These are phyloP conservation scores for Campylomormyrus numenius DNA, from an alignment of 2,113 vertebrate species.

Conservation along the genomic window DNA sequence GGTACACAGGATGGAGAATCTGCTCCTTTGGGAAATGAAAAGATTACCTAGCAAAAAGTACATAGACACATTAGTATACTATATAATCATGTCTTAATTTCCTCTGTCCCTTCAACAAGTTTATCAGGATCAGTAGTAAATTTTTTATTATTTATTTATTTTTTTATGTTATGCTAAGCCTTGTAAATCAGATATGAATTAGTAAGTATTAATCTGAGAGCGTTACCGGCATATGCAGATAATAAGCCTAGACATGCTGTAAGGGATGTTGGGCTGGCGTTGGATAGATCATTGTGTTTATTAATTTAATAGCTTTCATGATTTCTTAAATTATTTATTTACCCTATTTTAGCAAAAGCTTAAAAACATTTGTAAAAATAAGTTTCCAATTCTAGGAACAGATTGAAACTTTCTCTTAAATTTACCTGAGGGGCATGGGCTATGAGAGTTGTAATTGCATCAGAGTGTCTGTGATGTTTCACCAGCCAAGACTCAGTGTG, in stretches of 20 bases:
- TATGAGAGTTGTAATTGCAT: not conserved
- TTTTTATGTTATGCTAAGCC: not conserved
- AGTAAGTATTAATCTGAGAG: not conserved
- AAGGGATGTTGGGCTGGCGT: conserved; percentile 25
- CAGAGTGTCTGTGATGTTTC: not conserved
- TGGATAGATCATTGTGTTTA: conserved; percentile 39
- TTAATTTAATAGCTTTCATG: conserved; percentile 21
- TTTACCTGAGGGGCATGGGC: no score
- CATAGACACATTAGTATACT: not conserved
- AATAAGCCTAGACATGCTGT: not conserved
- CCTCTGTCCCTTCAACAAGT: not conserved
- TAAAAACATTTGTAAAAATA: not conserved
- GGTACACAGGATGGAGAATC: not conserved
- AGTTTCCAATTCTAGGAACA: not conserved
- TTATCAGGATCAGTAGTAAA: not conserved
- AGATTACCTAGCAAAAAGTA: not conserved
- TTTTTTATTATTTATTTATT: not conserved
- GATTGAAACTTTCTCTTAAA: not conserved
- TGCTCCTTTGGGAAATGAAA: not conserved
- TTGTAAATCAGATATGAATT: not conserved
- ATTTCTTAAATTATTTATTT: not conserved
- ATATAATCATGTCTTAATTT: not conserved
- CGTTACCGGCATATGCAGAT: not conserved
- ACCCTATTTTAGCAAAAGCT: not conserved
- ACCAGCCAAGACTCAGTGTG: conserved; percentile 45